Evolutionary conservation across 1,140 invertebrate genomes (phyloP).

Genomic region (Andricus grossulariae): DNA sequence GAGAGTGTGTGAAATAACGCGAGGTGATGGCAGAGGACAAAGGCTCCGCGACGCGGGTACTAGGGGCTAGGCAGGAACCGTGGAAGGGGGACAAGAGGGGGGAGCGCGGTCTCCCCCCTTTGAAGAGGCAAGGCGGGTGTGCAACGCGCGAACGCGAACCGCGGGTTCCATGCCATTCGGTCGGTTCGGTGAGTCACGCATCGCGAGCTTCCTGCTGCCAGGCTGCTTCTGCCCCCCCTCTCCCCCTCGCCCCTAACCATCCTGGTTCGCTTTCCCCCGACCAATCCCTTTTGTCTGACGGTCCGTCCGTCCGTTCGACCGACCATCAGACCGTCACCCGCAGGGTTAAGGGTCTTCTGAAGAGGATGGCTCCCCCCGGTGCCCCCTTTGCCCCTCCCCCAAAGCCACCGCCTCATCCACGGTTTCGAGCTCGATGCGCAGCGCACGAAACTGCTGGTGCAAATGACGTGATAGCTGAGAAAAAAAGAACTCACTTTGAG

Average conservation of each 20-base stretch:
- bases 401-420: conserved; percentile 2
- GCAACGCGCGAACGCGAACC: conserved; percentile 62
- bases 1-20: conserved; percentile 73
- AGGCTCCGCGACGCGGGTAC: conserved; percentile 66
- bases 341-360: conserved; percentile 72
- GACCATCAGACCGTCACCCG: conserved; percentile 69
- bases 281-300: conserved; percentile 64
- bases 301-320: conserved; percentile 55
- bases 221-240: conserved; percentile 39
- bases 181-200: conserved; percentile 72
- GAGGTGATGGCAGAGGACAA: conserved; percentile 71
- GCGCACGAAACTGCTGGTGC: conserved; percentile 19
- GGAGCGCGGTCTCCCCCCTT: conserved; percentile 8
- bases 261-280: conserved; percentile 31
- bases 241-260: conserved; percentile 39
- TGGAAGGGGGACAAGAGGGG: conserved; percentile 32
- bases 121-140: conserved; percentile 41
- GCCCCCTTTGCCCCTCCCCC: background rate
- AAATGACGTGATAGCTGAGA: conserved; percentile 23
- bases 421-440: conserved; percentile 27
- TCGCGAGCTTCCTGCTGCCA: conserved; percentile 71
- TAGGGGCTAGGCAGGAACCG: conserved; percentile 58
- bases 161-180: conserved; percentile 58
- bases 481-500: background rate
- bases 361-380: conserved; percentile 61